Base-by-base conservation (phyloP, 2,888 invertebrate genomes). In the Drosophila neoperkinsi region DNA sequence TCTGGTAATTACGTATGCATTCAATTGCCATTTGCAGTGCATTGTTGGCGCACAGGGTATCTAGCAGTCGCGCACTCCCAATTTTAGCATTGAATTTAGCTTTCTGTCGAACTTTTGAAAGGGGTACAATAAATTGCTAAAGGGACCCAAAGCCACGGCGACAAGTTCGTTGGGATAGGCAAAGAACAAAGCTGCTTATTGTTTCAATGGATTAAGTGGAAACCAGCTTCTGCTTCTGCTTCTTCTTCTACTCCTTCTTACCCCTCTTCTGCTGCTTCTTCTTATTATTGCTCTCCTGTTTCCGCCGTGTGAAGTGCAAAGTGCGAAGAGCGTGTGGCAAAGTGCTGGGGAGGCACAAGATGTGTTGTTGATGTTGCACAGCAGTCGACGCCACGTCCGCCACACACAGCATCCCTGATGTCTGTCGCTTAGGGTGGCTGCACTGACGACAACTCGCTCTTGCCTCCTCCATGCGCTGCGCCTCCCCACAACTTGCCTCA, bases 171-270 rank as follows among this genome's bases (percentile, higher is more conserved):
- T 56, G 56, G 71, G 71, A 73, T 74, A 71, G 79, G 66, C 61
- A 79, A 75, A 67, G 89, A 84, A 88, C 91, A 88, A 88, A 90
- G 87, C 86, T 74, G 81, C 88, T 88, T 88, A 90, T 90, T 90
- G 88, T 90, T 90, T 90, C 85, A 90, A 90, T 88, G 88, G 91
- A 90, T 90, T 89, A 82, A 89, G 77, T 70, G 59, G 88, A 72
- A 71, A 65, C 58, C 71, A 72, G 77, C 51, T 51, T 16, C 66
- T 21, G n/a, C 49, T 16, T 11, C 28, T 33, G 72, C 51, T 51
- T 9, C 51, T 18, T 16, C 49, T 21, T 4, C 33, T 33, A 0
- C 55, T 3, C 4, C 67, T 18, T 2, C 49, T 21, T 4, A n/a
- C n/a, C n/a, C n/a, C n/a, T n/a, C 49, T n/a, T 10, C 69, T 68